phyloP scores from a whole-genome alignment of 2,797 vertebrate species.

The Alcedo quadribrachys region DNA sequence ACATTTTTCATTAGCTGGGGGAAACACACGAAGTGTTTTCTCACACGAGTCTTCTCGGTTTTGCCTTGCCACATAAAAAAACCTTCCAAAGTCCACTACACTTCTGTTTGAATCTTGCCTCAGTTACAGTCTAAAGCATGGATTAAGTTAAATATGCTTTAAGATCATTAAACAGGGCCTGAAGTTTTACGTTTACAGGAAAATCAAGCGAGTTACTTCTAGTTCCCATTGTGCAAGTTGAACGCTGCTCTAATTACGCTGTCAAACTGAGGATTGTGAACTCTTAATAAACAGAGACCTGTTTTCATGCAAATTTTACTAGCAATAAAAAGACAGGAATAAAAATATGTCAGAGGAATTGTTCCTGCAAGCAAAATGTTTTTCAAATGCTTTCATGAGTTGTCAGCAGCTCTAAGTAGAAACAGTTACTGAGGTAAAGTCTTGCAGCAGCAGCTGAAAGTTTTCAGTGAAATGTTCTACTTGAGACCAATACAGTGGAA shows the following conservation, averaged over 20 bases:
- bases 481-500: neutral
- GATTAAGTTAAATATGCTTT: constrained; percentile 10
- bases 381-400: constrained; percentile 52
- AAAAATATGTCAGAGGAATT: constrained; percentile 63
- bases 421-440: constrained; percentile 22
- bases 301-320: constrained; percentile 68
- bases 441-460: neutral
- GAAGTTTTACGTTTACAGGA: neutral
- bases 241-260: constrained; percentile 14
- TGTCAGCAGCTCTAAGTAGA: constrained; percentile 49
- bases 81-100: neutral
- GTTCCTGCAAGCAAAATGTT: constrained; percentile 66
- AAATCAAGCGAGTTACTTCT: neutral
- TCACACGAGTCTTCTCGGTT: neutral
- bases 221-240: constrained; percentile 7
- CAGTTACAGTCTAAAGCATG: neutral
- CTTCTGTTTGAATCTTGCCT: neutral
- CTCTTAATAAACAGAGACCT: constrained; percentile 57
- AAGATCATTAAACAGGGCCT: neutral
- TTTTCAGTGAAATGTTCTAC: neutral
- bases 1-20: neutral
- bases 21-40: rapidly evolving
- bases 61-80: neutral
- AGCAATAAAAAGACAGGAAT: constrained; percentile 47
- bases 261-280: constrained; percentile 40